Evolutionary conservation across 35 echinoderm and acorn worm genomes (phyloP).

Genomic region (Amphiura filiformis): DNA sequence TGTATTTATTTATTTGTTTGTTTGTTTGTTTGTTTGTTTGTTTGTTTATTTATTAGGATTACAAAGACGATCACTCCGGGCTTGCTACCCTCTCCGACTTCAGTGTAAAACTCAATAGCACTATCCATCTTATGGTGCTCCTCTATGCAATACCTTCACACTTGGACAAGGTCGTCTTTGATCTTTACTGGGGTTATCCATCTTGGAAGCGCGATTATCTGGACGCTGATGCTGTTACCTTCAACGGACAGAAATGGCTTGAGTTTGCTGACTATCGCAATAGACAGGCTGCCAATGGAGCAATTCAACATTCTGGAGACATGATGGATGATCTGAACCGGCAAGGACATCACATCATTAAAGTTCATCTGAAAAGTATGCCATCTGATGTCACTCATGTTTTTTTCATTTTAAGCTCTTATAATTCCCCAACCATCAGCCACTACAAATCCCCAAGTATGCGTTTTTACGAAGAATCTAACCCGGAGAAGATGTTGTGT

Average conservation of each 20-base stretch:
- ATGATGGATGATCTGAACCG: neutral
- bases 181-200: slow-evolving; percentile 46
- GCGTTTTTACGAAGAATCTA: no score
- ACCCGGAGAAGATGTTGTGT: slow-evolving; percentile 25
- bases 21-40: no score
- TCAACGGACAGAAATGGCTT: neutral
- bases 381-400: neutral
- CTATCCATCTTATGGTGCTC: slow-evolving; percentile 14
- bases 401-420: slow-evolving; percentile 26
- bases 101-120: neutral
- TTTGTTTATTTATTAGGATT: neutral
- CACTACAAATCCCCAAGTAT: slow-evolving; percentile 13
- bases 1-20: no score
- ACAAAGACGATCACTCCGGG: neutral
- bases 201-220: neutral
- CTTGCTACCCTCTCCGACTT: neutral
- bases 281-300: neutral
- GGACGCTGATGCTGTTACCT: slow-evolving; percentile 1
- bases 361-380: slow-evolving; percentile 8
- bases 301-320: slow-evolving; percentile 26
- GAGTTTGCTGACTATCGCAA: neutral
- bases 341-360: slow-evolving; percentile 29
- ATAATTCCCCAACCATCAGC: slow-evolving; percentile 11
- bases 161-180: no score
- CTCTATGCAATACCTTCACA: slow-evolving; percentile 1